These are phyloP conservation scores for Procambarus clarkii DNA, from an alignment of 1,140 invertebrate genomes.

Conservation along the genomic window DNA sequence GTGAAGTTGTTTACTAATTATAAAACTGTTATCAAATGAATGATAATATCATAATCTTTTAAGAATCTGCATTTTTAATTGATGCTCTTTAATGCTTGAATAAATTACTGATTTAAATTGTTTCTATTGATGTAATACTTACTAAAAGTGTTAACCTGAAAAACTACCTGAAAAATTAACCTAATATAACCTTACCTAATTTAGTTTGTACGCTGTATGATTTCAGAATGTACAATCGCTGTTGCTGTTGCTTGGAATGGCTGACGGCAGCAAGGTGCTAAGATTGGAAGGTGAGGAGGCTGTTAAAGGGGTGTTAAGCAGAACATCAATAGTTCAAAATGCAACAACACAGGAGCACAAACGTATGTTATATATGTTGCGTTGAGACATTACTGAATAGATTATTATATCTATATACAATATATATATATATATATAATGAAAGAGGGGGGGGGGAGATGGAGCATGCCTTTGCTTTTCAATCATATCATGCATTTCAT, in stretches of 20 bases:
- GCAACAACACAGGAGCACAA: not conserved
- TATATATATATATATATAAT: not conserved
- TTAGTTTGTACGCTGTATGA: too few relatives aligned
- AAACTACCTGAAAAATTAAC: too few relatives aligned
- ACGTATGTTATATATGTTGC: not conserved
- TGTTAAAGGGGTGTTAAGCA: not conserved
- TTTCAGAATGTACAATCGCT: conserved; percentile 48
- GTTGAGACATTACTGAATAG: too few relatives aligned
- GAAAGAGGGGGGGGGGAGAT: not conserved
- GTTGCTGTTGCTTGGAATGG: conserved; percentile 28
- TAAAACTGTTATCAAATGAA: too few relatives aligned
- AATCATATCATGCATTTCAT: not conserved
- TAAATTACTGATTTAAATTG: too few relatives aligned
- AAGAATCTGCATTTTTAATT: too few relatives aligned
- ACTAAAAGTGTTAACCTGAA: too few relatives aligned
- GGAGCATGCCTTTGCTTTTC: not conserved
- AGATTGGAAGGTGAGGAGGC: not conserved
- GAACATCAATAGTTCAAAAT: not conserved
- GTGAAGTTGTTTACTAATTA: too few relatives aligned
- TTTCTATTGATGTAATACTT: too few relatives aligned
- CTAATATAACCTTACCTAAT: too few relatives aligned
- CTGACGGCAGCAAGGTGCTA: conserved; percentile 10
- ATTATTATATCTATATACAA: not conserved
- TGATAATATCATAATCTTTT: too few relatives aligned
- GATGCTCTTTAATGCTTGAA: too few relatives aligned